Evolutionary conservation across 2,797 vertebrate genomes (phyloP).

Genomic region (Protonibea diacanthus): DNA sequence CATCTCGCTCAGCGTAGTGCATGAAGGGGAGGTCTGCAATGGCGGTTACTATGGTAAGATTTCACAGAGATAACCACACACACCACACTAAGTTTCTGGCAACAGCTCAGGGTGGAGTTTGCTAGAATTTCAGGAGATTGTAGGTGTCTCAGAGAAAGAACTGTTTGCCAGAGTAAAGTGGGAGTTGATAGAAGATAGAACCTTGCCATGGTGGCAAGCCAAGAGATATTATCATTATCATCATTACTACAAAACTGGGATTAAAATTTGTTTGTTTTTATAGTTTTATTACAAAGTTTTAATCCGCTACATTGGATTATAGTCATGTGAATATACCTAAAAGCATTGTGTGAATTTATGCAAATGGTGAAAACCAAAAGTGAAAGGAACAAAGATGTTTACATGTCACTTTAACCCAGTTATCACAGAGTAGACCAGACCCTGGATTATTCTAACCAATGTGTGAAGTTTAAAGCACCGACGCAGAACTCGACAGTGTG

Average conservation of each 20-base stretch:
- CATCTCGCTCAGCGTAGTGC: conserved; percentile 81
- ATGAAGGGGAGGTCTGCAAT: conserved; percentile 88
- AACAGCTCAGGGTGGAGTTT: neutral
- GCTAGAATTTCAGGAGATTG: conserved; percentile 7
- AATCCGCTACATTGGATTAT: neutral
- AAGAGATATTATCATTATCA: neutral
- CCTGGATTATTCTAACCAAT: neutral
- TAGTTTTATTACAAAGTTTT: neutral
- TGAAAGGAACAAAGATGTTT: conserved; percentile 50
- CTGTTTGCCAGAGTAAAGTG: neutral
- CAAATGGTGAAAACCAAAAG: conserved; percentile 49
- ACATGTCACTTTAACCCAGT: conserved; percentile 35
- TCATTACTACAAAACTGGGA: conserved; percentile 11
- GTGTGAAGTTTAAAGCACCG: conserved; percentile 13
- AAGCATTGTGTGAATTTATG: conserved; percentile 10
- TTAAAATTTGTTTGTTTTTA: neutral
- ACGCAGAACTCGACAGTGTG: neutral
- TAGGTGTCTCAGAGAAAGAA: neutral
- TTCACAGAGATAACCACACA: conserved; percentile 2
- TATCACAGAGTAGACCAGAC: neutral
- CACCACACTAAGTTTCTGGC: neutral
- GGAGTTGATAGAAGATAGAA: neutral
- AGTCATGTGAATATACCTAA: neutral
- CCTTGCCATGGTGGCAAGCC: neutral
- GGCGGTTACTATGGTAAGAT: conserved; percentile 68